These are phyloP conservation scores for Zoanthus solanderi DNA, from an alignment of 92 coral and sea anemone genomes.

Conservation along the genomic window DNA sequence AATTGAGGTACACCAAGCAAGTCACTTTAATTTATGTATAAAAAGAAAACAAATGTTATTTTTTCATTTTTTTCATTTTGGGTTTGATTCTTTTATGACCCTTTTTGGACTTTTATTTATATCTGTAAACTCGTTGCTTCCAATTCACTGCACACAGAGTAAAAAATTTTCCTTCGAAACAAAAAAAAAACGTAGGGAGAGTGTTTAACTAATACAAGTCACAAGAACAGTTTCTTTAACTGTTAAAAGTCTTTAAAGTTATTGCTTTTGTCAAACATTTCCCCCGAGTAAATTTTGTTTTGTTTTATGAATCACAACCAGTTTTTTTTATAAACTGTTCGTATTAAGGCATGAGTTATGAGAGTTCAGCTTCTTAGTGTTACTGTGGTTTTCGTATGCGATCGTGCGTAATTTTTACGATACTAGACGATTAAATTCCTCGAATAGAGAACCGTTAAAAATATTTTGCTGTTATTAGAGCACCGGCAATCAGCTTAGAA, in stretches of 20 bases:
- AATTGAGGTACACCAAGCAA: not conserved
- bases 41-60: not conserved
- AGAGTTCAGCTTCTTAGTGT: too few relatives aligned
- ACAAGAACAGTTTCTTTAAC: too few relatives aligned
- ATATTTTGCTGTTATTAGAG: not conserved
- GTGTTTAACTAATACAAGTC: not conserved
- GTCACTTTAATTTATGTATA: constrained; percentile 1
- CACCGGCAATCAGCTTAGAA: not conserved
- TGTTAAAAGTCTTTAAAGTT: too few relatives aligned
- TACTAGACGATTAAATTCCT: not conserved
- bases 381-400: not conserved
- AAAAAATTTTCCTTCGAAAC: not conserved
- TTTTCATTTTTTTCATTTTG: not conserved
- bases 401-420: not conserved
- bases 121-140: not conserved
- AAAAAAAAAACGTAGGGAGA: not conserved
- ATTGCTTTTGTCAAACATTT: not conserved
- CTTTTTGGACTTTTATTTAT: not conserved
- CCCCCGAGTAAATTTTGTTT: not conserved
- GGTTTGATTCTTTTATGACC: not conserved
- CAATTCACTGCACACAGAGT: not conserved
- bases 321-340: not conserved
- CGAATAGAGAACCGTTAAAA: not conserved
- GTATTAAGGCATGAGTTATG: too few relatives aligned
- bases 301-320: constrained; percentile 4